Evolutionary conservation across 2,797 vertebrate genomes (phyloP), one percentile per base, ranked within the genome.

Genomic region (Chaunax sp.): DNA sequence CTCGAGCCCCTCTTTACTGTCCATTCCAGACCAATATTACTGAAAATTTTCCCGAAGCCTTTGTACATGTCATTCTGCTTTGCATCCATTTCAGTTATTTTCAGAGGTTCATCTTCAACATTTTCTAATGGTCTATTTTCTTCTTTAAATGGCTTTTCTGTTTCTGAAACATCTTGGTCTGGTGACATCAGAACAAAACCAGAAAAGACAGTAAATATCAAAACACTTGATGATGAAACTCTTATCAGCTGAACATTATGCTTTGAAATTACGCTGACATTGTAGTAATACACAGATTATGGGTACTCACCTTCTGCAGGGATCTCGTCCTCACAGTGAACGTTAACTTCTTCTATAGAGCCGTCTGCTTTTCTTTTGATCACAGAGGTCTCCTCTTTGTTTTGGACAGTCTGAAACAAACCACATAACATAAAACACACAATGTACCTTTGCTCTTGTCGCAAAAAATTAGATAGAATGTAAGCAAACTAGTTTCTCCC

Each of bases 11-110:
- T 97, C 77, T 96, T 98, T 40, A 98, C 86, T 0, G 95, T 98
- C 77, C 98, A 92, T 83, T 96, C 97, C 55, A 98, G 93, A 56
- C 96, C 95, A 72, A 97, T 94, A 81, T 96, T 97, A 76, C 93
- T 96, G 78, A 98, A 97, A 63, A 97, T 93, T 76, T 90, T 97
- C 89, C 93, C 96, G 72, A 98, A 98, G 12, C 95, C 92, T 71
- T 96, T 95, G 5, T 93, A 95, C 41, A 93, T 88, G 58, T 96
- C 95, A 38, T 94, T 78, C 5, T 94, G 46, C 6, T 93, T 93
- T 12, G 82, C 87, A 16, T 91, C 81, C 47, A 92, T 88, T 72
- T 95, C 63, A 0, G 43, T 93, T 58, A 92, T 89, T 56, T 95
- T 92, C 0, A 72, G 62, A 35, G 85, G 57, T 0, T 78, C 82